phyloP scores from a whole-genome alignment of 2,113 vertebrate genomes.

The Ptilorrhoa leucosticta region DNA sequence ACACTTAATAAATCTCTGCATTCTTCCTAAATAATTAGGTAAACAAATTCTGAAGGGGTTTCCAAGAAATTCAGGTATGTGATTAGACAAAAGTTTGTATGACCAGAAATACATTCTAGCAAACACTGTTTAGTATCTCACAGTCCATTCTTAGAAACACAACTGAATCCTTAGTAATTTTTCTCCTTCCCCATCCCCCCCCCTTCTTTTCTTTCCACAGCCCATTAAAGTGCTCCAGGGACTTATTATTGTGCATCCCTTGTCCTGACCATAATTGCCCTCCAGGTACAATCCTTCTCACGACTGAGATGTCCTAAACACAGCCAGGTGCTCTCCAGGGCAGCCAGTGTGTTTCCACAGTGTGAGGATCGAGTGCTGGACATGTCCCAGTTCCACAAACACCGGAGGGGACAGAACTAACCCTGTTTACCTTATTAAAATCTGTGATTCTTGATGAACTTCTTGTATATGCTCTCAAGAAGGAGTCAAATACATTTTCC shows the following conservation, averaged over 20 bases:
- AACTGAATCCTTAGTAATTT: constrained; percentile 60
- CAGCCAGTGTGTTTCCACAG: constrained; percentile 31
- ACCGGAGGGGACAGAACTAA: constrained; percentile 48
- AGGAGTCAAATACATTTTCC: constrained; percentile 57
- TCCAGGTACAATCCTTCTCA: constrained; percentile 76
- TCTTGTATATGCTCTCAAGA: neutral
- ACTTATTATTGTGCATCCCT: constrained; percentile 79
- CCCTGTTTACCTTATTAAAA: constrained; percentile 62
- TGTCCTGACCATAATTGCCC: constrained; percentile 81
- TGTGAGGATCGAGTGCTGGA: constrained; percentile 52
- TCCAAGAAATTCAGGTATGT: neutral
- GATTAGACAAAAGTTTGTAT: neutral
- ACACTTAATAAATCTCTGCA: neutral
- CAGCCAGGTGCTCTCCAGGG: constrained; percentile 69
- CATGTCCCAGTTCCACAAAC: constrained; percentile 22
- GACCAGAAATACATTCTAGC: neutral
- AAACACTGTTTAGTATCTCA: constrained; percentile 17
- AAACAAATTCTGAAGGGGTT: neutral
- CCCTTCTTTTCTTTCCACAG: constrained; percentile 65
- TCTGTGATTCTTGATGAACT: constrained; percentile 57
- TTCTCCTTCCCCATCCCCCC: accelerated
- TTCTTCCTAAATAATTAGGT: constrained; percentile 3
- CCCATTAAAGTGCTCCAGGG: constrained; percentile 77
- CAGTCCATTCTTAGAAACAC: neutral
- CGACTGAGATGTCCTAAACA: constrained; percentile 50